Percentiles rank a stretch among this genome's conserved stretches.
Evolutionary conservation across 2,888 invertebrate genomes (phyloP).

Genomic region (Aquatica leii): DNA sequence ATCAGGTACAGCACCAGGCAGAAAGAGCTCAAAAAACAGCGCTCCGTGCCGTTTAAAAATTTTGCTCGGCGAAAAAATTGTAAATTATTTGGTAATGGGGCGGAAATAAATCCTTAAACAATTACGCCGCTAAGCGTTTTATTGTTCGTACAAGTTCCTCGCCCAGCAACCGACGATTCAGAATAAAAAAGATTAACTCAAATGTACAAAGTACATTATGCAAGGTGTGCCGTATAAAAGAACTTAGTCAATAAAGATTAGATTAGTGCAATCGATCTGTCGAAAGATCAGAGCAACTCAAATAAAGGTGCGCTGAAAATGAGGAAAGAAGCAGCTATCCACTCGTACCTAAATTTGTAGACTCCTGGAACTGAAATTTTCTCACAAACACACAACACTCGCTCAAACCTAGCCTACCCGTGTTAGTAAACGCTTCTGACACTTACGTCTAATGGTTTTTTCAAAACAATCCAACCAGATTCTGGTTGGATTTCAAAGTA

Average conservation of each 20-base stretch:
- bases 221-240: constrained; percentile 71
- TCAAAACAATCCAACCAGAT: constrained; percentile 96
- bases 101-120: constrained; percentile 26
- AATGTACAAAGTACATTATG: constrained; percentile 51
- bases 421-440: constrained; percentile 51
- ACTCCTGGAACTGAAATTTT: constrained; percentile 35
- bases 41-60: constrained; percentile 58
- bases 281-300: constrained; percentile 67
- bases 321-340: constrained; percentile 69
- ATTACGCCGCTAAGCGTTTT: constrained; percentile 32
- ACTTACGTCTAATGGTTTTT: constrained; percentile 97
- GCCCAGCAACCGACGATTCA: constrained; percentile 36
- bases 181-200: constrained; percentile 45
- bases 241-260: constrained; percentile 64
- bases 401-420: constrained; percentile 42
- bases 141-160: constrained; percentile 35
- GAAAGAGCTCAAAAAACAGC: constrained; percentile 53
- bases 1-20: constrained; percentile 56
- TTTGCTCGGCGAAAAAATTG: constrained; percentile 37
- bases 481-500: constrained; percentile 97
- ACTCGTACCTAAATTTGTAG: constrained; percentile 42
- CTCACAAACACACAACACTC: constrained; percentile 38
- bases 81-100: constrained; percentile 34
- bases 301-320: constrained; percentile 77
- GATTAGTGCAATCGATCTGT: constrained; percentile 60